Percentiles rank a stretch among this genome's conserved stretches.
phyloP scores from a whole-genome alignment of 2,797 vertebrate genomes.

The Oryzias dopingdopingensis region DNA sequence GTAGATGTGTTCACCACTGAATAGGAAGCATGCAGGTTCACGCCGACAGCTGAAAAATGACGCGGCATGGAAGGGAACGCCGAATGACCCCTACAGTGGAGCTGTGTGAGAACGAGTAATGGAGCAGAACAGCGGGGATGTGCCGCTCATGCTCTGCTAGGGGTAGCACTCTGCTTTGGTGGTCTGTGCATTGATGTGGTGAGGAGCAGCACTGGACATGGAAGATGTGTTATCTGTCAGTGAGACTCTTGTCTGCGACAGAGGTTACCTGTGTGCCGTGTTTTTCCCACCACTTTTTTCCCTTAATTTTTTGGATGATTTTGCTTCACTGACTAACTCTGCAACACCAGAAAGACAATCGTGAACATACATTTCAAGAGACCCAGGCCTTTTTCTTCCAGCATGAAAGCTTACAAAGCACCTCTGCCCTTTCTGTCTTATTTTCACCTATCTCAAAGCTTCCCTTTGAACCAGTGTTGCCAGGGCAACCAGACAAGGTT shows the following conservation, averaged over 20 bases:
- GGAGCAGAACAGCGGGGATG: slow-evolving; percentile 56
- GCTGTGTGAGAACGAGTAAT: slow-evolving; percentile 54
- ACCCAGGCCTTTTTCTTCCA: too few relatives aligned
- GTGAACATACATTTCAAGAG: too few relatives aligned
- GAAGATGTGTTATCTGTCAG: slow-evolving; percentile 33
- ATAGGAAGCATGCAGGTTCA: slow-evolving; percentile 10
- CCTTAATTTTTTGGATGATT: not conserved
- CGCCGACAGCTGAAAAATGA: slow-evolving; percentile 38
- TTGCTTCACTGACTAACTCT: not conserved
- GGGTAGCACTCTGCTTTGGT: slow-evolving; percentile 39
- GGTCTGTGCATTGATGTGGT: slow-evolving; percentile 38
- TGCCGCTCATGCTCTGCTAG: slow-evolving; percentile 1
- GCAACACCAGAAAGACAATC: too few relatives aligned
- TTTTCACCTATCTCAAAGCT: slow-evolving; percentile 24
- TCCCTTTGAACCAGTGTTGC: slow-evolving; percentile 44
- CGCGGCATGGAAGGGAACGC: slow-evolving; percentile 29
- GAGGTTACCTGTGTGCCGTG: slow-evolving; percentile 1
- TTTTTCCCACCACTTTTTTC: not conserved
- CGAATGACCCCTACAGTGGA: slow-evolving; percentile 55
- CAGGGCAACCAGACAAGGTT: slow-evolving; percentile 53
- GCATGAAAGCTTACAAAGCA: too few relatives aligned
- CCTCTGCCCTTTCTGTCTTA: slow-evolving; percentile 14
- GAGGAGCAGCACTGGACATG: slow-evolving; percentile 38
- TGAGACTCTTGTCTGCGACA: slow-evolving; percentile 6
- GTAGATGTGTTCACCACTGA: too few relatives aligned